Percentiles rank a stretch among this genome's conserved stretches.
phyloP scores from a whole-genome alignment of 2,113 vertebrate genomes.

The Haemorhous mexicanus region DNA sequence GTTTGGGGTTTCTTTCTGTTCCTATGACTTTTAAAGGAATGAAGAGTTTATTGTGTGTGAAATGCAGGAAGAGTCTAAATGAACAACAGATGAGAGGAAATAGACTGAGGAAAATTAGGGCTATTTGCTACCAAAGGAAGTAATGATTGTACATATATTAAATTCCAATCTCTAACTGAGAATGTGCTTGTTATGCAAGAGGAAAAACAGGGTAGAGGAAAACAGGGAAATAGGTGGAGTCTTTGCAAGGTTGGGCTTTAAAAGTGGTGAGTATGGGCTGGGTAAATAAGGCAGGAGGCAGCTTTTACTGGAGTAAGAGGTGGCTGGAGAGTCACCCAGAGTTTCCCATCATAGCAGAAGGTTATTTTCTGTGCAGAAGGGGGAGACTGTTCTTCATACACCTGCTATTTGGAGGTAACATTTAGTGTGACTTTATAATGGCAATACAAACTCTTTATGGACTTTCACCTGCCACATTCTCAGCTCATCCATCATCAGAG shows the following conservation, averaged over 20 bases:
- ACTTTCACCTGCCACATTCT: not conserved
- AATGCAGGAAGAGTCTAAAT: slow-evolving; percentile 60
- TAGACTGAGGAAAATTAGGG: slow-evolving; percentile 58
- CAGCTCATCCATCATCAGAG: not conserved
- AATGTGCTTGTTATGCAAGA: slow-evolving; percentile 5
- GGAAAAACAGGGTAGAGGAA: not conserved
- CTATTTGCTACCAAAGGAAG: slow-evolving; percentile 65
- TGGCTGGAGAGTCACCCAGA: not conserved
- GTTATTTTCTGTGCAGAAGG: not conserved
- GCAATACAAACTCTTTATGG: not conserved
- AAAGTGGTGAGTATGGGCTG: not conserved
- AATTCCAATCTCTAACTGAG: slow-evolving; percentile 38
- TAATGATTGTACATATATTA: slow-evolving; percentile 46
- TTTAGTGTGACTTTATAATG: not conserved
- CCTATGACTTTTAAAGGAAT: not conserved
- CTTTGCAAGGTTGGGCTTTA: not conserved
- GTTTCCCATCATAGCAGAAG: rapidly evolving
- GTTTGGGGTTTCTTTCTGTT: slow-evolving; percentile 25
- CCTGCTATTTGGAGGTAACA: not conserved
- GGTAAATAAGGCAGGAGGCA: not conserved
- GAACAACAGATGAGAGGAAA: slow-evolving; percentile 65
- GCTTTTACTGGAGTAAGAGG: not conserved
- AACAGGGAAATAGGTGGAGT: not conserved
- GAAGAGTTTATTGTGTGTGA: slow-evolving; percentile 45
- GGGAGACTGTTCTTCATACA: not conserved